Conservation (phyloP, 64 coral and sea anemone species). For the Porites lutea region DNA sequence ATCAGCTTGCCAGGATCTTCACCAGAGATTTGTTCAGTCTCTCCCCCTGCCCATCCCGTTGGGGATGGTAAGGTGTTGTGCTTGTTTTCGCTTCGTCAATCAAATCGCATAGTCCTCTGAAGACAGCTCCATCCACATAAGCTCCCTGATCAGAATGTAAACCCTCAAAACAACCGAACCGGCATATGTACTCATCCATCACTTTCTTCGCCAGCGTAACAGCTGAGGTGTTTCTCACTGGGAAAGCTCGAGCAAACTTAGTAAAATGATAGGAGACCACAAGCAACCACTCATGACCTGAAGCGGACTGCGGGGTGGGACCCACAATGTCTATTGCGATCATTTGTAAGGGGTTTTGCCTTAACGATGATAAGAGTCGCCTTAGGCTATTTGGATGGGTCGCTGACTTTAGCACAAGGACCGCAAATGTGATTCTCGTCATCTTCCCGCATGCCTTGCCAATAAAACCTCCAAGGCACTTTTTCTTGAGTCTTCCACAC, state of each 20-base stretch:
- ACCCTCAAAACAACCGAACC: constrained; percentile 2
- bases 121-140: neutral
- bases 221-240: neutral
- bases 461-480: constrained; percentile 54
- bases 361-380: constrained; percentile 22
- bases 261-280: constrained; percentile 57
- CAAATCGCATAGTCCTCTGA: neutral
- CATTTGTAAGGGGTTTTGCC: constrained; percentile 23
- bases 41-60: too few species aligned
- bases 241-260: constrained; percentile 11
- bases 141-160: neutral
- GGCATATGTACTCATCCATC: neutral
- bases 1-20: too few species aligned
- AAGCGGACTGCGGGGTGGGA: neutral
- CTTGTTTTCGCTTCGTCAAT: neutral
- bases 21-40: too few species aligned
- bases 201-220: constrained; percentile 17
- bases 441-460: neutral
- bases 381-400: too few species aligned
- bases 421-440: too few species aligned
- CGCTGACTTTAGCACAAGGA: too few species aligned
- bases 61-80: neutral
- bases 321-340: constrained; percentile 48
- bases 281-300: constrained; percentile 33
- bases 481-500: constrained; percentile 35